Evolutionary conservation across 2,888 invertebrate genomes (phyloP).

Genomic region (Nephrotoma guestfalica): DNA sequence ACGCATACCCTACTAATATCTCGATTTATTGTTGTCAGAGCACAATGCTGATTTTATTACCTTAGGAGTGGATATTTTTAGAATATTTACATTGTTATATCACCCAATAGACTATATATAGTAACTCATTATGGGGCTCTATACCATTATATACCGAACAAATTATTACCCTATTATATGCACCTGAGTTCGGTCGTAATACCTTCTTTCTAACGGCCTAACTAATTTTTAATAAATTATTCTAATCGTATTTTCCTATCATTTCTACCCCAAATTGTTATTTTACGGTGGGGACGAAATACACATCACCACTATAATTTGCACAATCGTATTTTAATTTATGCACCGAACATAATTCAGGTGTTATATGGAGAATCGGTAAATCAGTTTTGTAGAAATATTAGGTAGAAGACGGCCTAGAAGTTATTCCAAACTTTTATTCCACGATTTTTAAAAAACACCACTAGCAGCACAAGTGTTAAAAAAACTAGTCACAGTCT

Average conservation of each 20-base stretch:
- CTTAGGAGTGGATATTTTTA: not conserved
- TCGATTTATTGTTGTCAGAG: not conserved
- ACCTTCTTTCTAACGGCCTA: not conserved
- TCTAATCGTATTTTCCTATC: not conserved
- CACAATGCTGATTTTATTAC: not conserved
- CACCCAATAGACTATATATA: not conserved
- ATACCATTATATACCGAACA: not conserved
- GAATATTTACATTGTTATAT: not conserved
- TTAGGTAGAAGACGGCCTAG: too few species aligned
- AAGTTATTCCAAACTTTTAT: too few species aligned
- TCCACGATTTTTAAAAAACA: too few species aligned
- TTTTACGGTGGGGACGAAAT: too few species aligned
- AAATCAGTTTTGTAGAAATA: too few species aligned
- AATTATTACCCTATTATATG: not conserved
- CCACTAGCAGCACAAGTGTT: too few species aligned
- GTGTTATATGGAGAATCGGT: too few species aligned
- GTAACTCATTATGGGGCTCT: not conserved
- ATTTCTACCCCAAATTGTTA: not conserved
- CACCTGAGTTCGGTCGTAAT: not conserved
- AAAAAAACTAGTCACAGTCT: too few species aligned
- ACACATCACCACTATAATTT: too few species aligned
- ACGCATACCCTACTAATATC: not conserved
- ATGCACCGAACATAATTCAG: too few species aligned
- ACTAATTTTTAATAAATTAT: not conserved
- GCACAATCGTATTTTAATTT: too few species aligned